Percentiles rank a stretch among this genome's conserved stretches.
Evolutionary conservation across 2,113 vertebrate species (phyloP).

Genomic region (Lepisosteus oculatus): DNA sequence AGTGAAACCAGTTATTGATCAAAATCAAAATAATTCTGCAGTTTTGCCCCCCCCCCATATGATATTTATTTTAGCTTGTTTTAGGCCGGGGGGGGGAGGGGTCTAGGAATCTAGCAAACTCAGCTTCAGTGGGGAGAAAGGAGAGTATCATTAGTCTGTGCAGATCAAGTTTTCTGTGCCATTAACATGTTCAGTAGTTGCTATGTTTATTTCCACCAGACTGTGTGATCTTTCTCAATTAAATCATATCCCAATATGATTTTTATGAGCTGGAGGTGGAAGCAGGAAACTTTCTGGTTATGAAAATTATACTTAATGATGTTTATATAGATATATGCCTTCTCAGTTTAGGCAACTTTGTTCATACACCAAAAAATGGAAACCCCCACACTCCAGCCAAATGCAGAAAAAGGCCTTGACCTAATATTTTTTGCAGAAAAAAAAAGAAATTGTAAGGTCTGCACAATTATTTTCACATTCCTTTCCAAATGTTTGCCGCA

Average conservation of each 20-base stretch:
- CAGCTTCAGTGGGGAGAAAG: not conserved
- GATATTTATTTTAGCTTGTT: not conserved
- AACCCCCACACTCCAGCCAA: slow-evolving; percentile 19
- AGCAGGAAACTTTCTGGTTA: slow-evolving; percentile 28
- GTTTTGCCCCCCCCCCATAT: not conserved
- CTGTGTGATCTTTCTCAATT: slow-evolving; percentile 9
- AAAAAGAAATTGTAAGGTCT: slow-evolving; percentile 43
- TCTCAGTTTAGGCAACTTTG: slow-evolving; percentile 34
- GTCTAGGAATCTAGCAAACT: not conserved
- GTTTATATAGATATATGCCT: slow-evolving; percentile 27
- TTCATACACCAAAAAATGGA: slow-evolving; percentile 38
- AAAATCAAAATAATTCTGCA: not conserved
- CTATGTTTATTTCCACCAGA: too few relatives aligned
- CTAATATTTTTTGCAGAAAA: slow-evolving; percentile 25
- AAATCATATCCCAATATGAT: too few relatives aligned
- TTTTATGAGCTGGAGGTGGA: not conserved
- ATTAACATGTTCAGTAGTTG: too few relatives aligned
- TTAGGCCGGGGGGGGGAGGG: not conserved
- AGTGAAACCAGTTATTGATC: not conserved
- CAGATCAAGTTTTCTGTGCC: too few relatives aligned
- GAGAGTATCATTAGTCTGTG: not conserved
- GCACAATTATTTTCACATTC: slow-evolving; percentile 46
- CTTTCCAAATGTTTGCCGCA: slow-evolving; percentile 12
- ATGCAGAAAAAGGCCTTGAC: slow-evolving; percentile 44
- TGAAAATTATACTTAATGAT: slow-evolving; percentile 38